A percentile compares a stretch with the other conserved stretches of the same genome.
Conservation (phyloP, 2,797 vertebrate species). For the Alcedo atthis region DNA sequence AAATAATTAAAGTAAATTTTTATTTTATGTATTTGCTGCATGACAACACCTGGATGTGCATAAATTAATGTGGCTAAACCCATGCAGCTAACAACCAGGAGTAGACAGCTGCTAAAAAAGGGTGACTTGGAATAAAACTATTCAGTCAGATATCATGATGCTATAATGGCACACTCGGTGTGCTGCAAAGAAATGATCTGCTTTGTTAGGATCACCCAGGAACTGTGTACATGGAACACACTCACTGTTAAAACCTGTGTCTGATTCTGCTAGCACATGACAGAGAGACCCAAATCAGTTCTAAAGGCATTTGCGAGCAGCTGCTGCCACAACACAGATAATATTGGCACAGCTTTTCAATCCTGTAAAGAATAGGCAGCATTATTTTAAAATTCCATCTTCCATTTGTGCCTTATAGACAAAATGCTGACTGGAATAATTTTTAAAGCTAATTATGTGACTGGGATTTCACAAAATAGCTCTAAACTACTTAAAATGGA, state of each 20-base stretch:
- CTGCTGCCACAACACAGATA: not conserved
- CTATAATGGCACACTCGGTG: not conserved
- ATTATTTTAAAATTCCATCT: not conserved
- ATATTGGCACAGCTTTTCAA: not conserved
- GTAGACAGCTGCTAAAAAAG: not conserved
- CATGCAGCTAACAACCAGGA: not conserved
- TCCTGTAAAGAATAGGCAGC: not conserved
- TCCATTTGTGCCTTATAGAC: not conserved
- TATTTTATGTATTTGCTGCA: not conserved
- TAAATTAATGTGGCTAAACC: not conserved
- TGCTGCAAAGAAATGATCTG: slow-evolving; percentile 9
- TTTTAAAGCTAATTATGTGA: slow-evolving; percentile 58
- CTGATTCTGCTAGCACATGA: slow-evolving; percentile 6
- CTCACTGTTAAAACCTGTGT: not conserved
- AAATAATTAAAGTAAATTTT: no score
- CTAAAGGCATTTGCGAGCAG: slow-evolving; percentile 10
- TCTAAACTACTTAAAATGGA: slow-evolving; percentile 44
- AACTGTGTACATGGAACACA: not conserved
- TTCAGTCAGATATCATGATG: not conserved
- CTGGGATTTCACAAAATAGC: slow-evolving; percentile 27
- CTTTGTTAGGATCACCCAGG: not conserved
- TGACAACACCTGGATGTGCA: not conserved
- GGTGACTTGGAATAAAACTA: not conserved
- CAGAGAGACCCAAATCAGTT: slow-evolving; percentile 30
- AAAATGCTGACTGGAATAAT: slow-evolving; percentile 4